These are phyloP conservation scores for Polyommatus iphigenia DNA, from an alignment of 2,888 invertebrate species.

Conservation along the genomic window DNA sequence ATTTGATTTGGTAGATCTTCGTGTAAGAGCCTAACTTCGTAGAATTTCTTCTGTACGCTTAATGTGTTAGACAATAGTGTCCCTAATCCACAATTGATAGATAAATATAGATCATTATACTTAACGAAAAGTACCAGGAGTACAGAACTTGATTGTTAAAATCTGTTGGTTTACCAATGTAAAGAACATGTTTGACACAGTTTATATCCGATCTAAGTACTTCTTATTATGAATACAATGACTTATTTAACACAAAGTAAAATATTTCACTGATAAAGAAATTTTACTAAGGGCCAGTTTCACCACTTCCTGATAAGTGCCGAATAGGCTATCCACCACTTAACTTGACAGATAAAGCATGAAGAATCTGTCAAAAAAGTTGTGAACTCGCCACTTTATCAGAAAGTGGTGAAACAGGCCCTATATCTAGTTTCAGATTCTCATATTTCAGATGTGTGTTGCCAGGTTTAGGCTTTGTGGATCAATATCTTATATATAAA, in stretches of 20 bases:
- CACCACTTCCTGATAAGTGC: no score
- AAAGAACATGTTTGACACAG: background rate
- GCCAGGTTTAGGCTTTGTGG: background rate
- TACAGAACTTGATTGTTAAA: background rate
- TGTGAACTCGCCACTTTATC: no score
- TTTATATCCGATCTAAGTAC: background rate
- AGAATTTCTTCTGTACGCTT: conserved; percentile 22
- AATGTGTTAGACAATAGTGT: conserved; percentile 19
- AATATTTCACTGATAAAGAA: background rate
- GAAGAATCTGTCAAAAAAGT: no score
- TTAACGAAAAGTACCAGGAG: background rate
- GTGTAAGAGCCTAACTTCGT: conserved; percentile 18
- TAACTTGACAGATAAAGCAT: no score
- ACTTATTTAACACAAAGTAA: background rate
- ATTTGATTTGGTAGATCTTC: conserved; percentile 26
- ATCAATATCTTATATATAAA: background rate
- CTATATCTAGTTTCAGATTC: no score
- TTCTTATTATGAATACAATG: no score
- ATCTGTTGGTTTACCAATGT: background rate
- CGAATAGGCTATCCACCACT: no score
- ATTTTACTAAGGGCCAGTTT: no score
- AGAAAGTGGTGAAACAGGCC: no score
- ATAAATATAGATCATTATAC: background rate
- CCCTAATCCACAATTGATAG: background rate
- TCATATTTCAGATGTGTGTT: background rate